These are phyloP conservation scores for Ctena decussata DNA, from an alignment of 2,888 invertebrate genomes.

Conservation along the genomic window DNA sequence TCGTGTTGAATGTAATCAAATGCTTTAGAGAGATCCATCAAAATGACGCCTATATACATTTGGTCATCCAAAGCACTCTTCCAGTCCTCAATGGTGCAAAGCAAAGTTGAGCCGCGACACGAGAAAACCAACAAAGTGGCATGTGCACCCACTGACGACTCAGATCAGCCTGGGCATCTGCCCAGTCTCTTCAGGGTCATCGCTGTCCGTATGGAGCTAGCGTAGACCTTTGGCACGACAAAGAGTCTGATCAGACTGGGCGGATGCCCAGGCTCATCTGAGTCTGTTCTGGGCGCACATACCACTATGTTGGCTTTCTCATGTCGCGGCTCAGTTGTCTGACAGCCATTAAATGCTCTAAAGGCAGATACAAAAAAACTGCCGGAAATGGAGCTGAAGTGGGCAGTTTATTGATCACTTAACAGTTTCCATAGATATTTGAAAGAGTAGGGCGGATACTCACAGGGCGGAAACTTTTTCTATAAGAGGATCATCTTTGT, in stretches of 20 bases:
- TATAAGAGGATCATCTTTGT: not conserved
- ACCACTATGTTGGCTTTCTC: no score
- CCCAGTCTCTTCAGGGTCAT: no score
- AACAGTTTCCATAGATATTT: slow-evolving; percentile 18
- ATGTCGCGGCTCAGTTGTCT: no score
- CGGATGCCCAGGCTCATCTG: no score
- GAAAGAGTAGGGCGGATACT: slow-evolving; percentile 16
- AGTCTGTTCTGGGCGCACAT: no score
- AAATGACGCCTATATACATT: not conserved
- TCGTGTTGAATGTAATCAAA: not conserved
- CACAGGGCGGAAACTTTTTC: slow-evolving; percentile 7
- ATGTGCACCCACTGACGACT: no score
- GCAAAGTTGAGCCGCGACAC: no score
- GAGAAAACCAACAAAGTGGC: no score
- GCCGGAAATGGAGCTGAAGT: slow-evolving; percentile 14
- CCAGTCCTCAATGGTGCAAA: not conserved
- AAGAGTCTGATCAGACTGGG: no score
- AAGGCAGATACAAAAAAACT: slow-evolving; percentile 19
- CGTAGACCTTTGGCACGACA: no score
- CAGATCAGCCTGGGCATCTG: no score
- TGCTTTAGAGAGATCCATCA: not conserved
- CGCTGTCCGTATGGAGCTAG: no score
- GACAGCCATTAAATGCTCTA: slow-evolving; percentile 16
- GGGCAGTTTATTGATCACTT: slow-evolving; percentile 2
- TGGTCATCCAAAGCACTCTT: not conserved